Evolutionary conservation across 2,113 vertebrate species (phyloP).

Genomic region (Corvus moneduloides): DNA sequence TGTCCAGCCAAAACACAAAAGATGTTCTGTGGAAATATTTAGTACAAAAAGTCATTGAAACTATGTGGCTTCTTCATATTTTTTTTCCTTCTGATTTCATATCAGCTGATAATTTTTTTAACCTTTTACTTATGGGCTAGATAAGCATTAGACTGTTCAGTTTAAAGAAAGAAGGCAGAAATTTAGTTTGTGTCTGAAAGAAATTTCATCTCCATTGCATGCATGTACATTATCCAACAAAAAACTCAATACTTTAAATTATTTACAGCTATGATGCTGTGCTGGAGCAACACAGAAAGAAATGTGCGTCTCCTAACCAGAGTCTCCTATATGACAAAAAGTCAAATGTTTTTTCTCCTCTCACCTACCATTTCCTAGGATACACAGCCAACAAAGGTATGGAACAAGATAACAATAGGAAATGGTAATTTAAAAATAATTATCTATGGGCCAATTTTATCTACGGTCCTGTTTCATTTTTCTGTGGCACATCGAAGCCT

Average conservation of each 20-base stretch:
- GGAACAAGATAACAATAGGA: neutral
- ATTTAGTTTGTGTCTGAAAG: neutral
- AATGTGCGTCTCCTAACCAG: neutral
- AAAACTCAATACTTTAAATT: neutral
- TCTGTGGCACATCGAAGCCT: fast-evolving
- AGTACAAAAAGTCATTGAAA: neutral
- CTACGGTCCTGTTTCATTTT: neutral
- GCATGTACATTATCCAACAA: neutral
- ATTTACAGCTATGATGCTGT: neutral
- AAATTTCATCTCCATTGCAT: neutral
- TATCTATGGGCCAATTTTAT: neutral
- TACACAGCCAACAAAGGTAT: neutral
- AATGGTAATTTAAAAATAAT: neutral
- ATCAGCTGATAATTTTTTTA: neutral
- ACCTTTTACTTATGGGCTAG: neutral
- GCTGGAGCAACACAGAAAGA: neutral
- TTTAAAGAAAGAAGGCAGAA: neutral
- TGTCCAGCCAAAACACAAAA: neutral
- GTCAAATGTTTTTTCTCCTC: neutral
- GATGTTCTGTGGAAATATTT: neutral
- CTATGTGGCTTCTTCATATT: neutral
- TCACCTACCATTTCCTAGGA: neutral
- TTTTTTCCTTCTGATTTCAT: neutral
- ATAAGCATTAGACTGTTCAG: neutral
- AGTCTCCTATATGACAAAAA: neutral